A percentile compares a stretch with the other conserved stretches of the same genome.
Evolutionary conservation across 1,140 invertebrate species (phyloP).

Genomic region (Drosophila varians): DNA sequence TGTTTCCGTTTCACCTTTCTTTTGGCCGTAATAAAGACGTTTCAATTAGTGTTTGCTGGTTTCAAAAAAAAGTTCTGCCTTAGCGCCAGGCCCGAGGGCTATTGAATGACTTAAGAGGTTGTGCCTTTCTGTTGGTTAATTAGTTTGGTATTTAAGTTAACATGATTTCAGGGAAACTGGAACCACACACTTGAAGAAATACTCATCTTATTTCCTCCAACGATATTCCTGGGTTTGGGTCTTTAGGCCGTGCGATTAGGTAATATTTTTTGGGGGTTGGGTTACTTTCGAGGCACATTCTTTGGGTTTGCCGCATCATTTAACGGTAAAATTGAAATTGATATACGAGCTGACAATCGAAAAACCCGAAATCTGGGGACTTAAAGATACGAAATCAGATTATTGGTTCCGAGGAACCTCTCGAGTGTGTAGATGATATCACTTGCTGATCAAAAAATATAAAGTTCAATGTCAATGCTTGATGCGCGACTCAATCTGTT

Average conservation of each 20-base stretch:
- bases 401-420: slow-evolving; percentile 20
- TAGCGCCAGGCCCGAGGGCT: slow-evolving; percentile 54
- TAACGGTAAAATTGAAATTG: slow-evolving; percentile 59
- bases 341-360: slow-evolving; percentile 48
- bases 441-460: slow-evolving; percentile 44
- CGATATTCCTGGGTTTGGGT: slow-evolving; percentile 11
- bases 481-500: slow-evolving; percentile 53
- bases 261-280: slow-evolving; percentile 38
- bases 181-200: slow-evolving; percentile 1
- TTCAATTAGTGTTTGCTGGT: slow-evolving; percentile 34
- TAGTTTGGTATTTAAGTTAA: slow-evolving; percentile 50
- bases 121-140: slow-evolving; percentile 49
- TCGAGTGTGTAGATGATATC: slow-evolving; percentile 34
- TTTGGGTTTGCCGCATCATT: slow-evolving; percentile 45
- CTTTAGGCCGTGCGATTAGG: slow-evolving; percentile 46
- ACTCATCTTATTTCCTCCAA: background rate
- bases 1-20: slow-evolving; percentile 27
- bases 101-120: slow-evolving; percentile 29
- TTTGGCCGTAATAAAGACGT: slow-evolving; percentile 55
- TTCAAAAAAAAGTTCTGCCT: slow-evolving; percentile 23
- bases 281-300: slow-evolving; percentile 22
- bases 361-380: background rate
- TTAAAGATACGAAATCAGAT: slow-evolving; percentile 24
- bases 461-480: slow-evolving; percentile 74
- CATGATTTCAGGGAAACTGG: slow-evolving; percentile 26